Percentiles rank a stretch among this genome's conserved stretches.
Evolutionary conservation across 2,888 invertebrate genomes (phyloP).

Genomic region (Apamea crenata): DNA sequence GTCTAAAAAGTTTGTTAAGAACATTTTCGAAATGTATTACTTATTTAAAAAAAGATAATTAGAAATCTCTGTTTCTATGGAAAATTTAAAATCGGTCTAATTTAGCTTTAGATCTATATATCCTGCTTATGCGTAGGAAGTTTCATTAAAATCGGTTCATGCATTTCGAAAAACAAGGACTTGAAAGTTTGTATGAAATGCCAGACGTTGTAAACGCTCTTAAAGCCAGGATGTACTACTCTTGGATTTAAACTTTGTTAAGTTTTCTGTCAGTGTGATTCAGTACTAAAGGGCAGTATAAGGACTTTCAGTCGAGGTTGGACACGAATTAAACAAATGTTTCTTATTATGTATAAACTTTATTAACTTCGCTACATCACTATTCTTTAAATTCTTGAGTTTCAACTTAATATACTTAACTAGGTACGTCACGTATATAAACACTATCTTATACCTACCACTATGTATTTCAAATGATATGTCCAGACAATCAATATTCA

Average conservation of each 20-base stretch:
- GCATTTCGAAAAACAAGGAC: no score
- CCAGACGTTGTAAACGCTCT: no score
- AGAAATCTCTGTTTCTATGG: no score
- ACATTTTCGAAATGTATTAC: no score
- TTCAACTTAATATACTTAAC: slow-evolving; percentile 88
- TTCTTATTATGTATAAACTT: slow-evolving; percentile 82
- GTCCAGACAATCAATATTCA: slow-evolving; percentile 81
- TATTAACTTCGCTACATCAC: slow-evolving; percentile 88
- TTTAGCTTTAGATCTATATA: no score
- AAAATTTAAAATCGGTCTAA: no score
- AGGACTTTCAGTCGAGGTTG: background rate
- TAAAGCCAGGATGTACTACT: background rate
- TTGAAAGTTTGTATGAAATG: no score
- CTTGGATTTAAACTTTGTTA: background rate
- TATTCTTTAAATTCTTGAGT: slow-evolving; percentile 88
- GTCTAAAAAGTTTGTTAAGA: no score
- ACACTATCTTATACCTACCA: slow-evolving; percentile 85
- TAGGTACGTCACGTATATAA: slow-evolving; percentile 88
- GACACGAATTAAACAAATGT: slow-evolving; percentile 70
- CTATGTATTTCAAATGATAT: slow-evolving; percentile 84
- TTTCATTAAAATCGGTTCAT: no score
- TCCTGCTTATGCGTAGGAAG: no score
- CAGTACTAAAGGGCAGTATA: background rate
- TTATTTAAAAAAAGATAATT: no score
- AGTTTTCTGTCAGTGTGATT: background rate